A percentile compares a stretch with the other conserved stretches of the same genome.
phyloP scores from a whole-genome alignment of 2,797 vertebrate genomes.

The Hafferia zeledoni region DNA sequence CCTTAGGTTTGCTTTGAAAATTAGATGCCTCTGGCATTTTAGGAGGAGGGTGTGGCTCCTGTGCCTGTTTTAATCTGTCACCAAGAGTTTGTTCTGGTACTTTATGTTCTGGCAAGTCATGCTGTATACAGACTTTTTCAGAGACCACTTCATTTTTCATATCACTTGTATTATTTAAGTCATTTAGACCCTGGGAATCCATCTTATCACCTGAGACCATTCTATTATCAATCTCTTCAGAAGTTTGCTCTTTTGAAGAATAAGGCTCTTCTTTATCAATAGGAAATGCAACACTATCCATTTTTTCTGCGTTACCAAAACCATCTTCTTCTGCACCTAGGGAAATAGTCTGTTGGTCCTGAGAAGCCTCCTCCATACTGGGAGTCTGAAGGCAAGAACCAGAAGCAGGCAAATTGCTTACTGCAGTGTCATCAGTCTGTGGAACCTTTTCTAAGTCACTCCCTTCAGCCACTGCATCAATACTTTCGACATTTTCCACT shows the following conservation, averaged over 20 bases:
- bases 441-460: background rate
- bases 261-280: background rate
- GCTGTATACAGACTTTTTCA: conserved; percentile 12
- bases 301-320: background rate
- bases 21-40: background rate
- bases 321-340: background rate
- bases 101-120: background rate
- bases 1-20: conserved; percentile 66
- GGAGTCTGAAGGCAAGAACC: background rate
- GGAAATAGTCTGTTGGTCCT: background rate
- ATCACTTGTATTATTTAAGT: background rate
- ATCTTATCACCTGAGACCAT: background rate
- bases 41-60: background rate
- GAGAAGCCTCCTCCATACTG: conserved; percentile 1
- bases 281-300: background rate
- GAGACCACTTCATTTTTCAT: conserved; percentile 12
- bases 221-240: background rate
- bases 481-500: background rate
- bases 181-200: conserved; percentile 3
- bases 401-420: background rate
- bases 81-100: background rate
- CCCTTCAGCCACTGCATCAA: background rate
- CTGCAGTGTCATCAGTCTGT: background rate
- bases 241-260: conserved; percentile 5
- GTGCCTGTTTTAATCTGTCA: background rate